Evolutionary conservation across 1,140 invertebrate species (phyloP), one percentile per base, ranked within the genome.

Genomic region (Cydia strobilella): DNA sequence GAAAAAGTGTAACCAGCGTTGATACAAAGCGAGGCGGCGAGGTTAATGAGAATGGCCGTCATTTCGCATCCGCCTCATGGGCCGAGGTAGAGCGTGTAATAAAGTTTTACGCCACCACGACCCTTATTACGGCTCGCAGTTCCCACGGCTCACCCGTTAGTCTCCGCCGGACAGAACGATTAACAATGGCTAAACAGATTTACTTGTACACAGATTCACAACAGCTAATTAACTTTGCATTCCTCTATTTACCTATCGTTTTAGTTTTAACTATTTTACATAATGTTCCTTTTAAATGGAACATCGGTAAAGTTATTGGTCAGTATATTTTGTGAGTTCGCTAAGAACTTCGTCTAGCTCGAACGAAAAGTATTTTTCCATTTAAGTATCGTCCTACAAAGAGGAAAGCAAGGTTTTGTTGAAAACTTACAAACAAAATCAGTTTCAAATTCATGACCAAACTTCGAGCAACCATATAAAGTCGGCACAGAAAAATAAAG

Each of bases 1-100:
- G 78, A 85, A 82, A 86, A 83, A 83, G 78, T 79, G 74, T 83
- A 82, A 80, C 76, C 76, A 72, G 78, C 76, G 80, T 86, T 84
- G 83, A 86, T 83, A 83, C 78, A 82, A 81, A 78, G 76, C 66
- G 76, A 79, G 66, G 78, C 76, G 76, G 78, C 76, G 83, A 81
- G 85, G 86, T 86, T 87, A 89, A 90, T 89, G 85, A 87, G 83
- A 88, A 89, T 81, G 82, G 79, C 80, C 82, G 82, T 84, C 79
- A 84, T 88, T 88, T 84, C 81, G 81, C 76, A 83, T 84, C 82
- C 81, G 82, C 62, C 77, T 81, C 79, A 74, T 80, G 83, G 80
- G 74, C 80, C 78, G 86, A 85, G 83, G 81, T 80, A 77, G 80
- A 80, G 80, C 82, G 75, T 75, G 82, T 87, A 86, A 88, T 88